Percentiles rank a stretch among this genome's conserved stretches.
Conservation (phyloP, 2,113 vertebrate genomes). For the Cervus canadensis region DNA sequence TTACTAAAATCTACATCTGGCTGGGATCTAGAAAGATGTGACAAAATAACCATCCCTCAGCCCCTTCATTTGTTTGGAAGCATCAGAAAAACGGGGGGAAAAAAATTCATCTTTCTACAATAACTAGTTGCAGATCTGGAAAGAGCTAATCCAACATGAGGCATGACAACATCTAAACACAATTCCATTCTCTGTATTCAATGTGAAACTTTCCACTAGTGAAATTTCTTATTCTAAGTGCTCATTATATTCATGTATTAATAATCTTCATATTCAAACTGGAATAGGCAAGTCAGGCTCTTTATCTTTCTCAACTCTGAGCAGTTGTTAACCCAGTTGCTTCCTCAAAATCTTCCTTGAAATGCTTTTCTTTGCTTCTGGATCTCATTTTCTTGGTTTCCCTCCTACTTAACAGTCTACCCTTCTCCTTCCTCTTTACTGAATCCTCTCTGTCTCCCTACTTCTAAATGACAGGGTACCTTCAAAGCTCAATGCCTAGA, state of each 20-base stretch:
- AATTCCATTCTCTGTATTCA: neutral
- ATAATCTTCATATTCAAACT: neutral
- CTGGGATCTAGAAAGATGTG: neutral
- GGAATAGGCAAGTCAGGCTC: neutral
- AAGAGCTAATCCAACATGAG: neutral
- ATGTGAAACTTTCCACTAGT: neutral
- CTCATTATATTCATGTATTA: neutral
- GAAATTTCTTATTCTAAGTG: neutral
- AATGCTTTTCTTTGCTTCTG: neutral
- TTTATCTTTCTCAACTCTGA: neutral
- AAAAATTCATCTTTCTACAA: neutral
- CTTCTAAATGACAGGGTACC: neutral
- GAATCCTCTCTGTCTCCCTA: neutral
- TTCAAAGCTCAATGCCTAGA: neutral
- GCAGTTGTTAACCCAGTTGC: neutral
- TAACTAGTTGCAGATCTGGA: neutral
- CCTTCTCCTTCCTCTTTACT: neutral
- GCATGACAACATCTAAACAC: neutral
- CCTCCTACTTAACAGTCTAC: neutral
- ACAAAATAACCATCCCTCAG: neutral
- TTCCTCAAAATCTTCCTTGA: neutral
- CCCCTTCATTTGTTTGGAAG: neutral
- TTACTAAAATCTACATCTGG: neutral
- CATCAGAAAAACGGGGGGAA: neutral
- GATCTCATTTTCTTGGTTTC: neutral